Evolutionary conservation across 2,888 invertebrate genomes (phyloP).

Genomic region (Rugalucina vietnamica): DNA sequence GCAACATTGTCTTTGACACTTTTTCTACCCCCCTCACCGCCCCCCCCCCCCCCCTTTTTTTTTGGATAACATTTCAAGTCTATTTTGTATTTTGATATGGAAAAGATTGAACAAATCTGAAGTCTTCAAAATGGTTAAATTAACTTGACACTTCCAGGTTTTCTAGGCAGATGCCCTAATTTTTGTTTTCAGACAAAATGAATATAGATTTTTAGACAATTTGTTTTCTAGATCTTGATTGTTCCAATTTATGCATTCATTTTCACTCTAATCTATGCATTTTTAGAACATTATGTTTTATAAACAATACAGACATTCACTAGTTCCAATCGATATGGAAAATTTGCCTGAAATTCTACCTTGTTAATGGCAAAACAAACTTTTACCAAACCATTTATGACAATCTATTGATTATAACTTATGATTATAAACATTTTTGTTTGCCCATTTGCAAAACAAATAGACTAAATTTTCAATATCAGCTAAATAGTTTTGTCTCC

Average conservation of each 20-base stretch:
- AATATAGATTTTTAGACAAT: too few relatives aligned
- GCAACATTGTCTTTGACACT: too few relatives aligned
- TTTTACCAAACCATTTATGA: background rate
- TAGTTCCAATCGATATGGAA: background rate
- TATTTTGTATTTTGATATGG: too few relatives aligned
- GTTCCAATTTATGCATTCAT: background rate
- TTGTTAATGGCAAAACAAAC: slow-evolving; percentile 2
- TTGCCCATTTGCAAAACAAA: slow-evolving; percentile 17
- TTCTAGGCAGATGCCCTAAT: too few relatives aligned
- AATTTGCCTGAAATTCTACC: background rate
- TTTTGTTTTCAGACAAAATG: too few relatives aligned
- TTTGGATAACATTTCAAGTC: too few relatives aligned
- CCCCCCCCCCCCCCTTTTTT: too few relatives aligned
- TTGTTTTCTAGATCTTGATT: too few relatives aligned
- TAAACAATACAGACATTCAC: background rate
- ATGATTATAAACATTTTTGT: slow-evolving; percentile 14
- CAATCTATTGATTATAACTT: slow-evolving; percentile 10
- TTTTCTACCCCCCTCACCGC: too few relatives aligned
- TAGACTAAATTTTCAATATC: slow-evolving; percentile 16
- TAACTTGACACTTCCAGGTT: too few relatives aligned
- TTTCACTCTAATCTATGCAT: background rate
- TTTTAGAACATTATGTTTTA: background rate
- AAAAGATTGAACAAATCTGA: too few relatives aligned
- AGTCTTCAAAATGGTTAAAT: too few relatives aligned
- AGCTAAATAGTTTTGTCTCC: slow-evolving; percentile 12